Conservation (phyloP, 2,888 invertebrate species). For the Diplolepis rosae region DNA sequence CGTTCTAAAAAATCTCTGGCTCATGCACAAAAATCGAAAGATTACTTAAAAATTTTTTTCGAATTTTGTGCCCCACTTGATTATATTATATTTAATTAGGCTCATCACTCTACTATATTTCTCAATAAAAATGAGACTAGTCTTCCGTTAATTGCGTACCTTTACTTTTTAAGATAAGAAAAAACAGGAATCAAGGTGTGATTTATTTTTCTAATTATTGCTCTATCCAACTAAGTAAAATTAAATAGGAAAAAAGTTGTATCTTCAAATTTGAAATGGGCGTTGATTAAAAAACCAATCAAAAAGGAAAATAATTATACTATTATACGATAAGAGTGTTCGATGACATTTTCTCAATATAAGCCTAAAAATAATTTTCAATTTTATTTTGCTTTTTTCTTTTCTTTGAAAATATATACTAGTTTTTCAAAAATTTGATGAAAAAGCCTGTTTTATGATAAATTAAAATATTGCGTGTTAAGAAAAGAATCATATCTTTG, state of each 20-base stretch:
- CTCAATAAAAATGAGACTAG: conserved; percentile 30
- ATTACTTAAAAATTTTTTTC: not conserved
- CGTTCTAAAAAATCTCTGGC: not conserved
- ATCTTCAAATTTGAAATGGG: too few relatives aligned
- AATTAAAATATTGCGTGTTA: not conserved
- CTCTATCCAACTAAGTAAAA: too few relatives aligned
- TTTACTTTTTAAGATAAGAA: conserved; percentile 27
- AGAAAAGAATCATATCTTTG: conserved; percentile 15
- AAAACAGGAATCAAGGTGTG: not conserved
- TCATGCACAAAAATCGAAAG: not conserved
- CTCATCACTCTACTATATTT: not conserved
- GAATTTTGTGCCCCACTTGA: not conserved
- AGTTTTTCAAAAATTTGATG: too few relatives aligned
- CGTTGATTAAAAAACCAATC: not conserved
- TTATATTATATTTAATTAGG: not conserved
- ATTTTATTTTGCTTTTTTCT: too few relatives aligned
- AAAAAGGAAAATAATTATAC: conserved; percentile 12
- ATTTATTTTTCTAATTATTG: not conserved
- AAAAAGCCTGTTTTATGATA: not conserved
- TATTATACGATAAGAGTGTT: conserved; percentile 23
- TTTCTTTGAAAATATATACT: too few relatives aligned
- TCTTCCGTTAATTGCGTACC: conserved; percentile 41
- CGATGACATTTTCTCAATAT: not conserved
- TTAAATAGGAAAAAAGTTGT: too few relatives aligned
- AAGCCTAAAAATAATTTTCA: too few relatives aligned